phyloP scores from a whole-genome alignment of 2,888 invertebrate species.

The Habroteleia sp. region DNA sequence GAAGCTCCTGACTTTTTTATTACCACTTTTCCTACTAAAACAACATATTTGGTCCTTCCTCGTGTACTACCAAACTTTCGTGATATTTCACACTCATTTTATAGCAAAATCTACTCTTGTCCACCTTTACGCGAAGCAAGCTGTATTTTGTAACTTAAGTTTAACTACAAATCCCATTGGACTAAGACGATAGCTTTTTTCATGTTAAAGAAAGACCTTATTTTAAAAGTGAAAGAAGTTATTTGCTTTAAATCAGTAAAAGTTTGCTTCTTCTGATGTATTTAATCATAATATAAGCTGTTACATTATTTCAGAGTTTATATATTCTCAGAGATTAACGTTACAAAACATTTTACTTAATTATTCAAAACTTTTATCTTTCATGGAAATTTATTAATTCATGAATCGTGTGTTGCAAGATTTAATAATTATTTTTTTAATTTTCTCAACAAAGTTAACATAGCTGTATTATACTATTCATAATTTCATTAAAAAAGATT shows the following conservation, averaged over 20 bases:
- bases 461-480: no score
- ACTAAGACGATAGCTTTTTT: slow-evolving; percentile 25
- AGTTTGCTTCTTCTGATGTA: slow-evolving; percentile 22
- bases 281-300: no score
- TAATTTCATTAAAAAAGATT: no score
- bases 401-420: no score
- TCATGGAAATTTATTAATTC: no score
- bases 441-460: no score
- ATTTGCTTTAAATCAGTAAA: slow-evolving; percentile 33
- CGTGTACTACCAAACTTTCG: slow-evolving; percentile 37
- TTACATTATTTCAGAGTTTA: no score
- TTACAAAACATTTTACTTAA: no score
- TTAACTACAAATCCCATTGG: slow-evolving; percentile 50
- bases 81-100: slow-evolving; percentile 54
- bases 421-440: no score
- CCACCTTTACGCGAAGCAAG: slow-evolving; percentile 30
- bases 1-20: slow-evolving; percentile 48
- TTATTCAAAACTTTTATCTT: no score
- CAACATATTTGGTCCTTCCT: slow-evolving; percentile 35
- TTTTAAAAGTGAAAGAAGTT: slow-evolving; percentile 24
- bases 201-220: slow-evolving; percentile 35
- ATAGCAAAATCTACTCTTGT: slow-evolving; percentile 46
- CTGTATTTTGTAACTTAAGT: slow-evolving; percentile 45
- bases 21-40: slow-evolving; percentile 27
- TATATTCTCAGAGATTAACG: no score